These are phyloP conservation scores for Falcaria lacertinaria DNA, from an alignment of 2,888 invertebrate species.

Conservation along the genomic window DNA sequence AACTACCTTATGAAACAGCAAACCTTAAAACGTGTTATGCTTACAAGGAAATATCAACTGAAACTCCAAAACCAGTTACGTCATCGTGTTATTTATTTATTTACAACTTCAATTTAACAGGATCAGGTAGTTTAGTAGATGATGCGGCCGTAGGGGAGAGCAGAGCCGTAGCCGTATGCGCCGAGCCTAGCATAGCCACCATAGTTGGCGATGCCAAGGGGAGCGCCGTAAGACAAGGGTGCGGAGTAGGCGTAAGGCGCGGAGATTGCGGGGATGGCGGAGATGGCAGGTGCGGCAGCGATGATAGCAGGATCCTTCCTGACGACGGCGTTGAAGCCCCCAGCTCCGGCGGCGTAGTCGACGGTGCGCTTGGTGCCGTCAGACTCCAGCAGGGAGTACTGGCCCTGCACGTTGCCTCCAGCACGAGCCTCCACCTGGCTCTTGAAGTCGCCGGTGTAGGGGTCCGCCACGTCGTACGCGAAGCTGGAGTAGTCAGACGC, in stretches of 20 bases:
- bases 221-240: conserved; percentile 12
- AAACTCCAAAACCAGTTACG: background rate
- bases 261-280: too few species aligned
- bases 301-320: conserved; percentile 60
- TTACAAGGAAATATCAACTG: conserved; percentile 8
- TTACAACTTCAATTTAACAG: conserved; percentile 12
- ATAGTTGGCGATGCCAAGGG: conserved; percentile 6
- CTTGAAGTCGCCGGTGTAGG: conserved; percentile 73
- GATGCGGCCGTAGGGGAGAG: conserved; percentile 22
- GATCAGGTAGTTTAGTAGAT: conserved; percentile 16
- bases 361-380: conserved; percentile 75
- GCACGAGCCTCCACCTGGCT: conserved; percentile 55
- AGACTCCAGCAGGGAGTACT: conserved; percentile 63
- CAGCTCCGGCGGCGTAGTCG: conserved; percentile 73
- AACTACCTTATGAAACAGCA: too few species aligned
- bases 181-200: conserved; percentile 16
- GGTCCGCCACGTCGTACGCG: conserved; percentile 73
- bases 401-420: conserved; percentile 35
- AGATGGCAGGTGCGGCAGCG: conserved; percentile 28
- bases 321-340: conserved; percentile 77
- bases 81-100: conserved; percentile 7
- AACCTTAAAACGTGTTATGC: too few species aligned
- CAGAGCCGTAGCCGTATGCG: conserved; percentile 24
- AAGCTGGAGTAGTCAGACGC: conserved; percentile 56
- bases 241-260: too few species aligned